Base-by-base conservation (phyloP, 2,797 vertebrate genomes). In the Pampus argenteus region DNA sequence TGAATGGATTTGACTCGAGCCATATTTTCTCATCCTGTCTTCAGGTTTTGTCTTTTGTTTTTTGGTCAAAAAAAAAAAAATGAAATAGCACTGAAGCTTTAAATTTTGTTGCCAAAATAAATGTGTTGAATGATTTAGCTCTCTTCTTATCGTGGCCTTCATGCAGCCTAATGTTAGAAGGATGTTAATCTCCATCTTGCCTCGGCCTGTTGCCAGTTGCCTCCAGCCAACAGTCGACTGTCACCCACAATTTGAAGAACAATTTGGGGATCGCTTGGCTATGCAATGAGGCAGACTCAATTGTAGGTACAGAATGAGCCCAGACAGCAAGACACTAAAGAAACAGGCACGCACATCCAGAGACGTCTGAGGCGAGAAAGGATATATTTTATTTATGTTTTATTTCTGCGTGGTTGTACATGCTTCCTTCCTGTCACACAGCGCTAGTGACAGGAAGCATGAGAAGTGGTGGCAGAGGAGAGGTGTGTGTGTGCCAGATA, bases 201-300 rank as follows among this genome's bases (percentile, higher is more conserved):
- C 29, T 34, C 71, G 44, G 49, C 61, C 62, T 1, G 60, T 38
- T 71, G 69, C 76, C 40, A 45, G 60, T 75, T 1, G 67, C 85
- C 77, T 73, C 44, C 56, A 72, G 80, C 74, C 51, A 76, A 54
- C 63, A 67, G 71, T 57, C 68, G 60, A 78, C 79, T 86, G 82
- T 83, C 75, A 64, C 48, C 55, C 48, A 42, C 68, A 50, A 82
- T 86, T 64, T 76, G 29, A 73, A 3, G 60, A 84, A 66, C 79
- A 64, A 65, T 81, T 75, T 84, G 66, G 44, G 44, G 73, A 71
- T 38, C 45, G 63, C 50, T 56, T 40, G 62, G 52, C 73, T 58
- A 69, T 66, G 66, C 70, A 61, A 48, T 22, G 66, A 82, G 78
- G 51, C 57, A 77, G 50, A 15, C 52, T 72, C 69, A 76, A 54